phyloP scores from a whole-genome alignment of 2,888 invertebrate species.

The Nudaria mundana region DNA sequence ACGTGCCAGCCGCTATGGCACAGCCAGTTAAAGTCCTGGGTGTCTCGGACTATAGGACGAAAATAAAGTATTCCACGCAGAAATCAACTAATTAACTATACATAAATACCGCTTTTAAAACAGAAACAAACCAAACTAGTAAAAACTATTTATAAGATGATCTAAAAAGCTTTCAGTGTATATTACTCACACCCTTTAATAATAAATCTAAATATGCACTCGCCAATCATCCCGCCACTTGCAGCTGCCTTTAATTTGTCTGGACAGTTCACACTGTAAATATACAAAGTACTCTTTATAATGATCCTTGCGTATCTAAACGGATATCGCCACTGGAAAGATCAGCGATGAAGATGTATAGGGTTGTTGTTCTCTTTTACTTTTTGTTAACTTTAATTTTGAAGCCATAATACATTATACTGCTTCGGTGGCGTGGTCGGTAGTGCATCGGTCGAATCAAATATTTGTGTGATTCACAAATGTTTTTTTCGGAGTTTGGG shows the following conservation, averaged over 20 bases:
- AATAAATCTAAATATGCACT: slow-evolving; percentile 66
- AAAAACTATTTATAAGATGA: slow-evolving; percentile 20
- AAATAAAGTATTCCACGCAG: no score
- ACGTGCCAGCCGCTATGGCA: no score
- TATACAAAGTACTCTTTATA: slow-evolving; percentile 34
- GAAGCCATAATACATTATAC: no score
- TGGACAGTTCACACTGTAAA: slow-evolving; percentile 56
- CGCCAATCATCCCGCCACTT: slow-evolving; percentile 58
- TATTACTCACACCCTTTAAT: slow-evolving; percentile 41
- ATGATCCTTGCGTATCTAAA: slow-evolving; percentile 33
- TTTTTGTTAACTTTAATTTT: background rate
- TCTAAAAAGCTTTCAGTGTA: slow-evolving; percentile 24
- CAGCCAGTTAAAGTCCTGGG: no score
- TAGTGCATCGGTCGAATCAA: no score
- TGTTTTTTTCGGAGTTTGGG: no score
- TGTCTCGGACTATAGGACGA: no score
- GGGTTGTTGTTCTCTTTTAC: background rate
- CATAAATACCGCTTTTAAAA: background rate
- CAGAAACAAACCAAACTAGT: slow-evolving; percentile 5
- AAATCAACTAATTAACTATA: background rate
- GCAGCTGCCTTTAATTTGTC: slow-evolving; percentile 74
- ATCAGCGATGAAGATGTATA: slow-evolving; percentile 16
- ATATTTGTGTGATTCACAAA: no score
- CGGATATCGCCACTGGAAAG: slow-evolving; percentile 31
- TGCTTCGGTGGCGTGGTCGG: no score